phyloP scores from a whole-genome alignment of 2,113 vertebrate genomes.

The Polyodon spathula region DNA sequence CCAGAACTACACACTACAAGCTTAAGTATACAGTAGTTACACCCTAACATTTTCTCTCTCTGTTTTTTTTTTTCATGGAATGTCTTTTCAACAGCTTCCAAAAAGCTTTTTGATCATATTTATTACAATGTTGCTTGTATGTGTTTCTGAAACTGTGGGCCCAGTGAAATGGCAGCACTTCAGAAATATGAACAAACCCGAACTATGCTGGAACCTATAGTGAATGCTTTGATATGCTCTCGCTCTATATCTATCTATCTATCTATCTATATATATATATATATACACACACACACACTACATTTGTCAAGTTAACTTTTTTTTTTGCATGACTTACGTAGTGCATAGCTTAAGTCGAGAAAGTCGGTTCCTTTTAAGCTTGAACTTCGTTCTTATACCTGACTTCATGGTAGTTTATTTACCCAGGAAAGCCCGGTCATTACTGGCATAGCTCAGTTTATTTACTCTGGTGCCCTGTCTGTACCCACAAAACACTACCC shows the following conservation, averaged over 20 bases:
- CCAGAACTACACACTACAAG: conserved; percentile 43
- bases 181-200: conserved; percentile 36
- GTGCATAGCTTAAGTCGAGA: too few relatives aligned
- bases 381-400: not conserved
- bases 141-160: conserved; percentile 28
- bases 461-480: too few relatives aligned
- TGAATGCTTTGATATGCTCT: too few relatives aligned
- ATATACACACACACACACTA: too few relatives aligned
- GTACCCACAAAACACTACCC: not conserved
- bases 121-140: conserved; percentile 27
- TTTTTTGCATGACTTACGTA: too few relatives aligned
- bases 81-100: conserved; percentile 30
- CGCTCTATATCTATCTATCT: too few relatives aligned
- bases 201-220: conserved; percentile 41
- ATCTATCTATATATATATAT: too few relatives aligned
- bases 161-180: conserved; percentile 27
- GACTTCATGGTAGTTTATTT: not conserved
- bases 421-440: not conserved
- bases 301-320: too few relatives aligned
- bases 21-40: conserved; percentile 51
- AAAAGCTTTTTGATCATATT: conserved; percentile 26
- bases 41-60: conserved; percentile 45
- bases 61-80: conserved; percentile 30
- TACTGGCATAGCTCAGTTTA: not conserved
- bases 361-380: not conserved